These are phyloP conservation scores for Bellardia pandia DNA, from an alignment of 2,888 invertebrate species.

Conservation along the genomic window DNA sequence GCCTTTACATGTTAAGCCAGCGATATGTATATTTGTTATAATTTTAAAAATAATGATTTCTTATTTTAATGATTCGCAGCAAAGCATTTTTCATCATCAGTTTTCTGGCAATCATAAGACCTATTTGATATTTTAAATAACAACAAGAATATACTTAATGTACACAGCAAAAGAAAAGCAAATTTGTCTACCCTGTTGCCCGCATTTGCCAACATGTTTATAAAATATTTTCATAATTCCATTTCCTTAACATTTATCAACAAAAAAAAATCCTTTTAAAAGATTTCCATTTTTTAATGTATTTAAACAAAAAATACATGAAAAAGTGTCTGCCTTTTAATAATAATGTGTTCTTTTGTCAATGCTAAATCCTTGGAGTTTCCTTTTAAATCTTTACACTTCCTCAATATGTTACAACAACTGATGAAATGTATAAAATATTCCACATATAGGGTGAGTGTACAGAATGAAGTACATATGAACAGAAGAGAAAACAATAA, in stretches of 20 bases:
- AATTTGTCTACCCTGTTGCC: no score
- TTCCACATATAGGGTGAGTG: not conserved
- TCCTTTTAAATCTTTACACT: constrained; percentile 3
- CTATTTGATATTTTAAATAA: no score
- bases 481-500: not conserved
- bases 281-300: constrained; percentile 5
- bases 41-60: no score
- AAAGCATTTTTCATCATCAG: no score
- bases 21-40: no score
- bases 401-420: not conserved
- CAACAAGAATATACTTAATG: not conserved
- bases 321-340: constrained; percentile 15
- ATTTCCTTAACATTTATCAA: not conserved
- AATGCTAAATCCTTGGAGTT: not conserved
- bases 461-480: not conserved
- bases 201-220: no score
- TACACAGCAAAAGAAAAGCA: not conserved
- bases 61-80: no score
- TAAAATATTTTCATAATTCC: no score
- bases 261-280: not conserved
- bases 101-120: no score
- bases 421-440: constrained; percentile 12
- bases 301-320: not conserved
- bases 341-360: constrained; percentile 1
- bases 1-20: no score